These are phyloP conservation scores for Datnioides undecimradiatus DNA, from an alignment of 2,113 vertebrate genomes.

Conservation along the genomic window DNA sequence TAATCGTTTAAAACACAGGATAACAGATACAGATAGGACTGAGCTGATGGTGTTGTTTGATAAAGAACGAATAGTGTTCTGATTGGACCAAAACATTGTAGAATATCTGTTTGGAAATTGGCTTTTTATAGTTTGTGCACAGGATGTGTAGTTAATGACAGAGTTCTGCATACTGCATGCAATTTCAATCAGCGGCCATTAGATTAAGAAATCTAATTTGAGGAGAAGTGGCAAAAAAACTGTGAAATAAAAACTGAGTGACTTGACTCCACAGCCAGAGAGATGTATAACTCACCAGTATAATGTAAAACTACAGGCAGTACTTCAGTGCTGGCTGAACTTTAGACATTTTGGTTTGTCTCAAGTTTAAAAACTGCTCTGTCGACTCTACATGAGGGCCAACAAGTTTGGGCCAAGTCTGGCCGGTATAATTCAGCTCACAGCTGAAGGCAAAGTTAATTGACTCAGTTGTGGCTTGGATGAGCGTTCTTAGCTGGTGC, in stretches of 20 bases:
- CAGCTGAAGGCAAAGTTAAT: constrained; percentile 65
- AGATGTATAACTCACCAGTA: not conserved
- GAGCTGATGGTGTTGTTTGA: not conserved
- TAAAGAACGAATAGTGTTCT: not conserved
- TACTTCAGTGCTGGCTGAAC: not conserved
- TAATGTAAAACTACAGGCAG: not conserved
- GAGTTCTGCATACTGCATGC: not conserved
- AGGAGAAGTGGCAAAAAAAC: not conserved
- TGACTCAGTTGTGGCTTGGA: constrained; percentile 55
- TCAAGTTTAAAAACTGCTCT: constrained; percentile 30
- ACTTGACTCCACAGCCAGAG: not conserved
- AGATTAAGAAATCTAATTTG: not conserved
- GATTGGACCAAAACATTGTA: not conserved
- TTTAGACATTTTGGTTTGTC: constrained; percentile 4
- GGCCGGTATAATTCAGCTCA: constrained; percentile 48
- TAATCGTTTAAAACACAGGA: not conserved
- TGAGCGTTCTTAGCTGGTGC: constrained; percentile 51
- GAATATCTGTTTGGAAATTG: not conserved
- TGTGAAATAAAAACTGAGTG: not conserved
- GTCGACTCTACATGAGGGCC: constrained; percentile 11
- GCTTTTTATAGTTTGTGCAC: not conserved
- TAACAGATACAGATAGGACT: not conserved
- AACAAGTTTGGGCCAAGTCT: constrained; percentile 19
- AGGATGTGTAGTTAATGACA: not conserved
- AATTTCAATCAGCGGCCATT: not conserved